Evolutionary conservation across 1,140 invertebrate genomes (phyloP), one percentile per base, ranked within the genome.

Genomic region (Leptonema lineaticorne): DNA sequence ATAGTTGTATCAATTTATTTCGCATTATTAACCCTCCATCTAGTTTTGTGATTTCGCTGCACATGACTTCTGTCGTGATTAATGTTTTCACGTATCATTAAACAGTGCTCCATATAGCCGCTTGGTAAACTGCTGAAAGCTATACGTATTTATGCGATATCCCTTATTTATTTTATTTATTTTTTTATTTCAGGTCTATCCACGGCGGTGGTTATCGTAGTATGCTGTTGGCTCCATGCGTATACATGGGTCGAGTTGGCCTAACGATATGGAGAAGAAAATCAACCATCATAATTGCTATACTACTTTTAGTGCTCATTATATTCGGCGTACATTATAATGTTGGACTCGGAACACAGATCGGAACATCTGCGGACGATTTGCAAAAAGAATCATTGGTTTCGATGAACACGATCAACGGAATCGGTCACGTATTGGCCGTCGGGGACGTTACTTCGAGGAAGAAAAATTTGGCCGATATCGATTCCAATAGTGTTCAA

Each of bases 321-420:
- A 63, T 73, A 26, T 70, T 73, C 62, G 71, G 71, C 7, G 68
- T 73, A 8, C 71, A 73, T 45, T 73, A 73, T 27, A 73, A 73
- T 41, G 63, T 73, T 16, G 71, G 71, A 20, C 63, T 67, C 22
- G 60, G 60, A 22, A 20, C 22, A 0, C 63, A 58, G 46, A 24
- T 11, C 20, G 50, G 20, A 1, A 6, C 20, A 26, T 27, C 30
- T 11, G n/a, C 14, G 14, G 71, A 73, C n/a, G 26, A 62, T 6
- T 28, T 60, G 0, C 68, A 69, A 26, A 73, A 70, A 45, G 68
- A 69, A 29, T 37, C 71, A 2, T 63, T 65, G 6, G 46, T 73
- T 0, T 73, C 71, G 2, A 30, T 53, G 8, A 67, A 65, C 37
- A 45, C 11, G 27, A 28, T 50, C 18, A 45, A 45, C 24, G 48